Conservation (phyloP, 2,113 vertebrate species). For the Hyaena hyaena region DNA sequence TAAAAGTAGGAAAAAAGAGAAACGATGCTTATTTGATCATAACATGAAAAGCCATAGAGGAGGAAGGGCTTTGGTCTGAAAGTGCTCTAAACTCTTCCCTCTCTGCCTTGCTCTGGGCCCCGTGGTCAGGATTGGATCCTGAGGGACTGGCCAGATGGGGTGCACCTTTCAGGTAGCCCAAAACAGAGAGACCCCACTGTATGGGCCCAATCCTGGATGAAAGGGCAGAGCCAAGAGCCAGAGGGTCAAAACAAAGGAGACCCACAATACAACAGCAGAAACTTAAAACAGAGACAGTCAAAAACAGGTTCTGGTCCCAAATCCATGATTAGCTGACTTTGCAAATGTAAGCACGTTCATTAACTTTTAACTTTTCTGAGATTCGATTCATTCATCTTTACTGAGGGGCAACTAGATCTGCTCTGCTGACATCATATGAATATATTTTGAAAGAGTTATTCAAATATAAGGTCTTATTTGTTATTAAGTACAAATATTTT, state of each 20-base stretch:
- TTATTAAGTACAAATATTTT: slow-evolving; percentile 33
- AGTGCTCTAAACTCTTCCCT: background rate
- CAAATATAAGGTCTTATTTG: background rate
- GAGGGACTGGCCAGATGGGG: background rate
- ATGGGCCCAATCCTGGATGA: background rate
- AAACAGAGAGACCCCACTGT: background rate
- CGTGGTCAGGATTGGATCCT: background rate
- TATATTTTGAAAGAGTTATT: background rate
- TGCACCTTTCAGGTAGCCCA: background rate
- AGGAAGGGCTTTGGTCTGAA: background rate
- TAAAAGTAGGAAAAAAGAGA: slow-evolving; percentile 26
- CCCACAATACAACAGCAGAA: background rate
- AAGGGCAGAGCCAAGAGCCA: background rate
- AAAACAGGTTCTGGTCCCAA: background rate
- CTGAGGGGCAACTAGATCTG: background rate
- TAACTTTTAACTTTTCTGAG: slow-evolving; percentile 15
- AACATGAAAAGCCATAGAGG: slow-evolving; percentile 3
- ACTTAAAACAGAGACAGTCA: background rate
- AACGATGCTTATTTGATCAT: background rate
- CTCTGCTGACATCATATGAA: background rate
- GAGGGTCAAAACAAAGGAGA: background rate
- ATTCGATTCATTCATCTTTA: background rate
- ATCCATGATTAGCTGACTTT: background rate
- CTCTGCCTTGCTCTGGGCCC: background rate
- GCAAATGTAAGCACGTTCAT: background rate